These are phyloP conservation scores for Lepus oiostolus DNA, from an alignment of 2,797 vertebrate genomes.

Conservation along the genomic window DNA sequence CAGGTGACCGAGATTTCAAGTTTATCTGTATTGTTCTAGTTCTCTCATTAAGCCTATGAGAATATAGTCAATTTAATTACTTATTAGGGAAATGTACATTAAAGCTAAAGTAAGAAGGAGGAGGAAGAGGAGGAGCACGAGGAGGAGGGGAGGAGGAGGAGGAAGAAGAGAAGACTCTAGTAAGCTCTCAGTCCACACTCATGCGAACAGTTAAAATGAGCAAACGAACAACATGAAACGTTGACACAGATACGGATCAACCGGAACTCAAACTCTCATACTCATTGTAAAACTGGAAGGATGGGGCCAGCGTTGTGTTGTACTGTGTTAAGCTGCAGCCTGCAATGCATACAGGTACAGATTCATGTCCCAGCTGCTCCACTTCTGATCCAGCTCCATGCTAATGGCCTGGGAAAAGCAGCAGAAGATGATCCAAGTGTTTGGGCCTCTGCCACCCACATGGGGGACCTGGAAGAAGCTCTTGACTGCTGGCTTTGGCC, in stretches of 20 bases:
- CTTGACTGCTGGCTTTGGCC: too few relatives aligned
- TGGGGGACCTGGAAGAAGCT: too few relatives aligned
- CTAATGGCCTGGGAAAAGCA: too few relatives aligned
- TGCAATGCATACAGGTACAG: too few relatives aligned
- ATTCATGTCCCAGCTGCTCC: too few relatives aligned
- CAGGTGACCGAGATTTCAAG: background rate
- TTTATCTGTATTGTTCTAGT: background rate
- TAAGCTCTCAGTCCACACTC: background rate
- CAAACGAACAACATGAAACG: background rate
- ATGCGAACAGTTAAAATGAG: background rate
- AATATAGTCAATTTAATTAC: constrained; percentile 5
- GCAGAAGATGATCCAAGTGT: too few relatives aligned
- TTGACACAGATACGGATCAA: constrained; percentile 12
- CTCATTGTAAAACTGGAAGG: background rate
- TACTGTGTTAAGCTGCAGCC: too few relatives aligned
- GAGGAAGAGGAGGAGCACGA: background rate
- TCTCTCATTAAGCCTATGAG: background rate
- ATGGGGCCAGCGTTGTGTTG: too few relatives aligned
- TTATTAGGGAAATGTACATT: constrained; percentile 9
- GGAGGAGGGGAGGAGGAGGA: background rate
- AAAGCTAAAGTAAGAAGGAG: background rate
- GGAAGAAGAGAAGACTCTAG: background rate
- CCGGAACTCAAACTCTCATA: background rate
- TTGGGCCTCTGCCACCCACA: too few relatives aligned
- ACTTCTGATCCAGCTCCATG: too few relatives aligned